phyloP scores from a whole-genome alignment of 2,113 vertebrate genomes.

The Heterocephalus glaber region DNA sequence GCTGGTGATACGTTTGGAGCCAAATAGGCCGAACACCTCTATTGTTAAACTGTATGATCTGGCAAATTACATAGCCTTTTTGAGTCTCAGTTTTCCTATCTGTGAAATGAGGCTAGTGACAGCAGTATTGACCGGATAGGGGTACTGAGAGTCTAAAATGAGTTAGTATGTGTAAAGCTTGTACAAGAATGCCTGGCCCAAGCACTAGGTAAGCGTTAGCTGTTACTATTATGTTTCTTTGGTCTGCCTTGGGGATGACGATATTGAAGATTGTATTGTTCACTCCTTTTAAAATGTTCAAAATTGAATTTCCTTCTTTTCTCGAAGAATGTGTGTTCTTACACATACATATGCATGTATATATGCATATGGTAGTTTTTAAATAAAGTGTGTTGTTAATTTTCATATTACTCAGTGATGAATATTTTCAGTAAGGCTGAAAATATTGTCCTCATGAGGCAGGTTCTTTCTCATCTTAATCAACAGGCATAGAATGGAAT shows the following conservation, averaged over 20 bases:
- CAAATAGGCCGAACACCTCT: background rate
- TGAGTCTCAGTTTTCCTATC: background rate
- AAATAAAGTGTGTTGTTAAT: background rate
- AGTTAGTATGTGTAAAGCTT: background rate
- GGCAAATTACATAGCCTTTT: background rate
- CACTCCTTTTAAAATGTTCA: conserved; percentile 44
- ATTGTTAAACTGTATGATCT: background rate
- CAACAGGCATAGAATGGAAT: conserved; percentile 45
- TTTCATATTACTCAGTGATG: conserved; percentile 20
- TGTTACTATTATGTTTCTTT: background rate
- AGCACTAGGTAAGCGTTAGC: background rate
- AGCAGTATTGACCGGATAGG: background rate
- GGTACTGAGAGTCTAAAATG: background rate
- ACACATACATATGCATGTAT: background rate
- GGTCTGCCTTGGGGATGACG: background rate
- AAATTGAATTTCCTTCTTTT: conserved; percentile 19
- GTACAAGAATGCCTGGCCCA: background rate
- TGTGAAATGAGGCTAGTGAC: conserved; percentile 29
- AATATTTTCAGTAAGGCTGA: conserved; percentile 37
- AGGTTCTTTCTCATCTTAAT: conserved; percentile 65
- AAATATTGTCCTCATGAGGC: conserved; percentile 40
- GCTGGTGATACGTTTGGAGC: background rate
- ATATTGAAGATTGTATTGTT: conserved; percentile 29
- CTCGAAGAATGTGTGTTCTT: background rate
- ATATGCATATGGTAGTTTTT: background rate